These are phyloP conservation scores for Alosa sapidissima DNA, from an alignment of 2,797 vertebrate species.

Conservation along the genomic window DNA sequence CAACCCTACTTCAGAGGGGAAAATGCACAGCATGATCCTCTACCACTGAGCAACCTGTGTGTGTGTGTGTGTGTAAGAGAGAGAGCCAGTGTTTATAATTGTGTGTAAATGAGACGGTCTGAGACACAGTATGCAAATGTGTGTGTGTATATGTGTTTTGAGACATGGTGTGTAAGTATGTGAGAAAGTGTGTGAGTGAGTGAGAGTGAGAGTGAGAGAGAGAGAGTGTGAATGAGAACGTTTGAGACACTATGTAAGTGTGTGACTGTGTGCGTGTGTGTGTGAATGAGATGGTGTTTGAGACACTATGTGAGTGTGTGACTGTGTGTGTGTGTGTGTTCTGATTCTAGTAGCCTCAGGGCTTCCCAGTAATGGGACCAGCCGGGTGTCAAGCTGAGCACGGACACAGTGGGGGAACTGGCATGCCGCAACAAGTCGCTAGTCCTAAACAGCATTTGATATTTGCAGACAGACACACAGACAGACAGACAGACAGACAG, in stretches of 20 bases:
- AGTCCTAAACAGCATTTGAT: not conserved
- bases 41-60: not conserved
- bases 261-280: too few relatives aligned
- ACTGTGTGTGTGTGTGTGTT: not conserved
- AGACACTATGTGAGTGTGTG: not conserved
- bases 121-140: too few relatives aligned
- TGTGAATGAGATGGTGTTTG: too few relatives aligned
- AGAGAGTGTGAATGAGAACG: too few relatives aligned
- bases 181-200: too few relatives aligned
- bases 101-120: too few relatives aligned
- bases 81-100: not conserved
- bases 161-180: too few relatives aligned
- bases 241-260: too few relatives aligned
- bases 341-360: not conserved
- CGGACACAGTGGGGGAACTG: not conserved
- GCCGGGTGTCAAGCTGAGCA: not conserved
- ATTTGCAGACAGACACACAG: not conserved
- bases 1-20: not conserved
- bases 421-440: not conserved
- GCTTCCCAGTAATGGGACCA: not conserved
- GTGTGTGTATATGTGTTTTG: too few relatives aligned
- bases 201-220: too few relatives aligned
- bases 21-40: not conserved
- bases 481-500: not conserved
- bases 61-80: not conserved